Conservation (phyloP, 1,140 invertebrate species). For the Bombus consobrinus region DNA sequence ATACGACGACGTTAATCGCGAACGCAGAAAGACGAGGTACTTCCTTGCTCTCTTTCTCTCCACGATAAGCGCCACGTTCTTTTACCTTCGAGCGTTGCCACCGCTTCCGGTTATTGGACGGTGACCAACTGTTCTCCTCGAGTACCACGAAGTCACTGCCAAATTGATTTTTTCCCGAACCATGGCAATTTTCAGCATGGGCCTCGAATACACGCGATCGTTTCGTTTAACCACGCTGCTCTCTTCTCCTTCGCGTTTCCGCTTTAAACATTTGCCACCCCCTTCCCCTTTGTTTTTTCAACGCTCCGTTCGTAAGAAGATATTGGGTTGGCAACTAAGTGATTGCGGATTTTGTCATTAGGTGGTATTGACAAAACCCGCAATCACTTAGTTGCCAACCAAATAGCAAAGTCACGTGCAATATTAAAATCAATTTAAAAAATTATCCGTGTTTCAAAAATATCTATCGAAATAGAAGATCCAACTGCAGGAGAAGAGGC, state of each 20-base stretch:
- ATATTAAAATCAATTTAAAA: too few relatives aligned
- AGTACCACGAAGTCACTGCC: not conserved
- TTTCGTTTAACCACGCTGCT: not conserved
- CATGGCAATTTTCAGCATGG: not conserved
- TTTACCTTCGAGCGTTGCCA: not conserved
- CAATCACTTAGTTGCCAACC: too few relatives aligned
- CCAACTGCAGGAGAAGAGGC: too few relatives aligned
- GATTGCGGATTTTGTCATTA: too few relatives aligned
- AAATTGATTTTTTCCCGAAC: slow-evolving; percentile 9
- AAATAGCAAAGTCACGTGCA: too few relatives aligned
- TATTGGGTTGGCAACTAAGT: too few relatives aligned
- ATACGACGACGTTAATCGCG: not conserved
- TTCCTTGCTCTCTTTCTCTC: not conserved
- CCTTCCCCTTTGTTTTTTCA: too few relatives aligned
- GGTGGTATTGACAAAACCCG: too few relatives aligned
- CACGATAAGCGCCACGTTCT: not conserved
- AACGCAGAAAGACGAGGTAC: not conserved
- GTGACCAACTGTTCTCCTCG: slow-evolving; percentile 16
- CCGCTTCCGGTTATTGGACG: slow-evolving; percentile 8
- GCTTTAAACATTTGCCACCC: too few relatives aligned
- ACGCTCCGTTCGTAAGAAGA: too few relatives aligned
- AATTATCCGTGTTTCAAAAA: too few relatives aligned
- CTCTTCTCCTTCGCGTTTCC: not conserved
- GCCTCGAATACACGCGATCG: not conserved
- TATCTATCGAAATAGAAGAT: too few relatives aligned